Conservation (phyloP, 2,113 vertebrate species). For the Chloropsis hardwickii region DNA sequence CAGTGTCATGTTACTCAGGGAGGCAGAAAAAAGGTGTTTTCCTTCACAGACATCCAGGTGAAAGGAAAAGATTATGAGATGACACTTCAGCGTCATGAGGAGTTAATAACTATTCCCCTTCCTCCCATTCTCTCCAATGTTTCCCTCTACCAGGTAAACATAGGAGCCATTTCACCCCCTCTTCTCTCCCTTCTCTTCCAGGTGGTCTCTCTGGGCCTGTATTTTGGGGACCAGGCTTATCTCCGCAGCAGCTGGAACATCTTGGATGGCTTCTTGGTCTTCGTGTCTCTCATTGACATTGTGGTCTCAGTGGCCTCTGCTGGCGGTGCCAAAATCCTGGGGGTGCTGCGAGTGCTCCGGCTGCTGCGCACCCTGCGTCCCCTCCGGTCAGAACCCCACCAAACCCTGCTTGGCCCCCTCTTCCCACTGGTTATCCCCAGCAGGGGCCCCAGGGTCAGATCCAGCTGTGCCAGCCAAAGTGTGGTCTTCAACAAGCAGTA, state of each 20-base stretch:
- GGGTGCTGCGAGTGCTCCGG: conserved; percentile 90
- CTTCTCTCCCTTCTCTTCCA: conserved; percentile 45
- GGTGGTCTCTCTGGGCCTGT: conserved; percentile 95
- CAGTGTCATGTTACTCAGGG: neutral
- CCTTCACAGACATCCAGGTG: neutral
- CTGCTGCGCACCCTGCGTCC: conserved; percentile 92
- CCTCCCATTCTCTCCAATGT: neutral
- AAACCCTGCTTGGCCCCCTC: accelerated
- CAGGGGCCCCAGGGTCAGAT: neutral
- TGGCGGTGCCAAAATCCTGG: conserved; percentile 94
- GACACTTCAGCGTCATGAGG: neutral
- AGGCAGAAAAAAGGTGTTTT: neutral
- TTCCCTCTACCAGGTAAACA: neutral
- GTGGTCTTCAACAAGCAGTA: neutral
- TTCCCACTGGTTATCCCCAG: neutral
- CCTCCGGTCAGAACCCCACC: conserved; percentile 78
- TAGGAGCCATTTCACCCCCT: neutral
- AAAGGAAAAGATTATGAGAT: neutral
- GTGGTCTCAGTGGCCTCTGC: conserved; percentile 94
- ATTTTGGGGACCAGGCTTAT: conserved; percentile 91
- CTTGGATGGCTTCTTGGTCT: conserved; percentile 95
- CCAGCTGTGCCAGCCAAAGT: neutral
- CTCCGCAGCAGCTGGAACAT: conserved; percentile 97
- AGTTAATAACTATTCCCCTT: neutral
- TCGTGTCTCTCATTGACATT: conserved; percentile 96